Evolutionary conservation across 2,888 invertebrate genomes (phyloP).

Genomic region (Pyrochroa serraticornis): DNA sequence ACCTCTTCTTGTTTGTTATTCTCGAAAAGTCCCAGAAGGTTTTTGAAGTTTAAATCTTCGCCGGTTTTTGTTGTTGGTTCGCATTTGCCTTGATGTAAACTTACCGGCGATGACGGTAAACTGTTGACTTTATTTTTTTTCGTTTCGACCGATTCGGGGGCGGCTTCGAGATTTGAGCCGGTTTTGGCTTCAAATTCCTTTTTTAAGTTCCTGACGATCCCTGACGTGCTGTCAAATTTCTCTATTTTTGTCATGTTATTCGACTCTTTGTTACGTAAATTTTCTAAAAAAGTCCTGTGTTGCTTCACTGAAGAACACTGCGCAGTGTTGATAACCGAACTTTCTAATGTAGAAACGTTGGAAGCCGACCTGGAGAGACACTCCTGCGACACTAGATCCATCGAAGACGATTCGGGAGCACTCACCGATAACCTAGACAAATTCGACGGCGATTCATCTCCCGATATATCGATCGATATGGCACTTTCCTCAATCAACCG

Average conservation of each 20-base stretch:
- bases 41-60: slow-evolving; percentile 75
- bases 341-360: slow-evolving; percentile 47
- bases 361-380: slow-evolving; percentile 53
- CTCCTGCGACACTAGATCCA: slow-evolving; percentile 50
- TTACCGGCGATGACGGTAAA: slow-evolving; percentile 70
- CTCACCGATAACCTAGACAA: slow-evolving; percentile 65
- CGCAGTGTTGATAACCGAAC: slow-evolving; percentile 58
- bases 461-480: slow-evolving; percentile 64
- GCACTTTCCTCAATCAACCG: slow-evolving; percentile 56
- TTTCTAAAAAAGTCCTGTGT: slow-evolving; percentile 62
- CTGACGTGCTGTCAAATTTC: slow-evolving; percentile 59
- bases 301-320: slow-evolving; percentile 63
- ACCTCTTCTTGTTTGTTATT: slow-evolving; percentile 50
- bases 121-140: slow-evolving; percentile 59
- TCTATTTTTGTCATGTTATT: slow-evolving; percentile 50
- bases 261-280: slow-evolving; percentile 52
- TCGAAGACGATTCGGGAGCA: slow-evolving; percentile 65
- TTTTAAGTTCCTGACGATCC: slow-evolving; percentile 84
- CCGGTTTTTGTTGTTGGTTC: slow-evolving; percentile 39
- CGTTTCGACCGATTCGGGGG: slow-evolving; percentile 35
- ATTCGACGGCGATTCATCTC: slow-evolving; percentile 37
- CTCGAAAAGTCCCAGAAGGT: slow-evolving; percentile 79
- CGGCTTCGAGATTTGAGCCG: slow-evolving; percentile 50
- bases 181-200: slow-evolving; percentile 87
- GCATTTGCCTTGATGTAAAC: slow-evolving; percentile 59